These are phyloP conservation scores for Dendrolimus kikuchii DNA, from an alignment of 1,140 invertebrate species.

Conservation along the genomic window DNA sequence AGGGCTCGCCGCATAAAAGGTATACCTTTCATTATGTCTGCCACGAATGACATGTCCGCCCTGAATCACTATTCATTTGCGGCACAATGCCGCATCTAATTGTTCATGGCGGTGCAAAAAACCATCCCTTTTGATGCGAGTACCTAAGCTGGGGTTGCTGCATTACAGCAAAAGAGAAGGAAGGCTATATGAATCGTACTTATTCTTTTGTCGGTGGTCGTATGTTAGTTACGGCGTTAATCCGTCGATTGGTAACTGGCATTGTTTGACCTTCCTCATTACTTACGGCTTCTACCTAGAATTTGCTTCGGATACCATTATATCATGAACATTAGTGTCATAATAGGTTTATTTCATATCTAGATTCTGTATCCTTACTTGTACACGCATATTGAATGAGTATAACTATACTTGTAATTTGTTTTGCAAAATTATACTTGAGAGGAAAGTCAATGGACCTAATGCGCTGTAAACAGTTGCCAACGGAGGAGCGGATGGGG, in stretches of 20 bases:
- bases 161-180: slow-evolving; percentile 34
- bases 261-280: slow-evolving; percentile 35
- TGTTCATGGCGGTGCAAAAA: slow-evolving; percentile 12
- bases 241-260: slow-evolving; percentile 30
- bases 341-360: too few relatives aligned
- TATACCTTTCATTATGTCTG: slow-evolving; percentile 29
- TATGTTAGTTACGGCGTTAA: slow-evolving; percentile 17
- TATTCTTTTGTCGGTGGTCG: slow-evolving; percentile 20
- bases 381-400: too few relatives aligned
- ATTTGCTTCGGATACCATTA: slow-evolving; percentile 7
- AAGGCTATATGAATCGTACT: slow-evolving; percentile 12
- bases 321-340: not conserved
- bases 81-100: slow-evolving; percentile 28
- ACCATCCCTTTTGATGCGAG: slow-evolving; percentile 5
- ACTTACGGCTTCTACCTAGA: slow-evolving; percentile 32
- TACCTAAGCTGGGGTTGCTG: slow-evolving; percentile 26
- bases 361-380: too few relatives aligned
- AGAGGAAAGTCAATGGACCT: slow-evolving; percentile 3
- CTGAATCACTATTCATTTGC: slow-evolving; percentile 28
- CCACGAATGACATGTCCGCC: slow-evolving; percentile 33
- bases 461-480: not conserved
- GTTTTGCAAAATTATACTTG: not conserved
- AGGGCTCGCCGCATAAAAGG: slow-evolving; percentile 57
- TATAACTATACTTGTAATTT: slow-evolving; percentile 1
- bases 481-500: too few relatives aligned